These are phyloP conservation scores for Cyanoliseus patagonus DNA, from an alignment of 2,113 vertebrate genomes.

Conservation along the genomic window DNA sequence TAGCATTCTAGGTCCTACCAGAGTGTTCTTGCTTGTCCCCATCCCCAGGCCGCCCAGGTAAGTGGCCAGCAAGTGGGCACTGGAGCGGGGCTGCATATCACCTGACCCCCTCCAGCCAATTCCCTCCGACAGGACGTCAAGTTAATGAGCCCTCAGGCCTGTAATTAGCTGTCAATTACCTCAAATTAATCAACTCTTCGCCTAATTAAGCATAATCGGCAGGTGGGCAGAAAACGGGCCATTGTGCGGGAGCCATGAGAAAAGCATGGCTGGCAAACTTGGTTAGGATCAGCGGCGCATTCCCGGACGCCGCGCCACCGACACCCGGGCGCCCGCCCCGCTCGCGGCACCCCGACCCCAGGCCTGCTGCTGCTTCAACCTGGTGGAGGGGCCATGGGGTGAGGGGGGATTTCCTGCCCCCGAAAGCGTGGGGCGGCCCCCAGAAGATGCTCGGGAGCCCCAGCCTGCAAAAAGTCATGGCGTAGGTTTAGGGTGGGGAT, in stretches of 20 bases:
- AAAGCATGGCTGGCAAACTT: conserved; percentile 90
- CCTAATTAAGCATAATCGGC: conserved; percentile 98
- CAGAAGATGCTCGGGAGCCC: not conserved
- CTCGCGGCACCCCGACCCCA: not conserved
- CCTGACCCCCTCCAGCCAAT: conserved; percentile 83
- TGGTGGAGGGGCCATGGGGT: not conserved
- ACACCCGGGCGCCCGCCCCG: conserved; percentile 37
- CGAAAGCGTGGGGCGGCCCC: not conserved
- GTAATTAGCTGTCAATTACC: conserved; percentile 99
- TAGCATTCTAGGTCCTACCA: not conserved
- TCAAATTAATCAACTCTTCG: conserved; percentile 98
- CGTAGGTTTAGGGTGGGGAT: rapidly evolving
- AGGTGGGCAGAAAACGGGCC: conserved; percentile 90
- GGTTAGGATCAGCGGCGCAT: conserved; percentile 84
- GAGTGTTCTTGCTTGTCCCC: not conserved
- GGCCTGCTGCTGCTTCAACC: not conserved
- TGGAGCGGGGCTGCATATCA: conserved; percentile 50
- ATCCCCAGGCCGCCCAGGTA: conserved; percentile 15
- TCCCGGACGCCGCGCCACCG: conserved; percentile 57
- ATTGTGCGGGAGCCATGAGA: conserved; percentile 92
- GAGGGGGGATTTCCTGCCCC: not conserved
- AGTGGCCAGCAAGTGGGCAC: not conserved
- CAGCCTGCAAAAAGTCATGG: not conserved
- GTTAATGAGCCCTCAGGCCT: conserved; percentile 88
- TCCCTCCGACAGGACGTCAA: conserved; percentile 88